Evolutionary conservation across 1,140 invertebrate species (phyloP).

Genomic region (Aradophagus sp.): DNA sequence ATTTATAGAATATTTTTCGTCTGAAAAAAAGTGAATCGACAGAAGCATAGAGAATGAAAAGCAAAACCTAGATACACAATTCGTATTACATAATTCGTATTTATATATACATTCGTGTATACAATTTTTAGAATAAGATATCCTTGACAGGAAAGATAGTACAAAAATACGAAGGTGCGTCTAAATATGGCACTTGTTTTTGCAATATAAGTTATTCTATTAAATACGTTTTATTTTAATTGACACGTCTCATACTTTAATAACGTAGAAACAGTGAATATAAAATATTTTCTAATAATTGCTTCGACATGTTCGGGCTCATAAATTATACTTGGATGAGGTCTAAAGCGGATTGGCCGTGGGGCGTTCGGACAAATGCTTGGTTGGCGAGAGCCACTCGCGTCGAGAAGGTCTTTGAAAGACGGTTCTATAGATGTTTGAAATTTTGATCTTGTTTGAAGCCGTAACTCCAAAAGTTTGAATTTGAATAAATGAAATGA

Average conservation of each 20-base stretch:
- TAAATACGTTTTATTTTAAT: slow-evolving; percentile 26
- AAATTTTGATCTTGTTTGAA: slow-evolving; percentile 59
- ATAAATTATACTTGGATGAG: slow-evolving; percentile 50
- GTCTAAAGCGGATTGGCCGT: slow-evolving; percentile 47
- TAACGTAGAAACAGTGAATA: slow-evolving; percentile 27
- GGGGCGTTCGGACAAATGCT: slow-evolving; percentile 55
- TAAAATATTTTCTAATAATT: slow-evolving; percentile 57
- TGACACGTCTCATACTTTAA: slow-evolving; percentile 33
- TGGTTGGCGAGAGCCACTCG: slow-evolving; percentile 38
- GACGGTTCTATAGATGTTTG: slow-evolving; percentile 47
- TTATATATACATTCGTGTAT: too few species aligned
- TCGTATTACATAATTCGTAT: too few species aligned
- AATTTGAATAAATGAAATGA: slow-evolving; percentile 57
- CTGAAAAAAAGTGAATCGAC: too few species aligned
- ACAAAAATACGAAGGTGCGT: neutral
- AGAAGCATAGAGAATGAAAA: too few species aligned
- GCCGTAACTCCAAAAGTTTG: slow-evolving; percentile 48
- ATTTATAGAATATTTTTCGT: too few species aligned
- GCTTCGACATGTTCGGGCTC: slow-evolving; percentile 47
- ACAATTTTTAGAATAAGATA: too few species aligned
- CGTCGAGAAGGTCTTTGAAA: slow-evolving; percentile 42
- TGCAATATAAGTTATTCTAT: too few species aligned
- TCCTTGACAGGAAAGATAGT: too few species aligned
- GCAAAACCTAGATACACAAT: too few species aligned
- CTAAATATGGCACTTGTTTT: too few species aligned